These are phyloP conservation scores for Diploscapter pachys DNA, from an alignment of 1,140 invertebrate genomes.

Conservation along the genomic window DNA sequence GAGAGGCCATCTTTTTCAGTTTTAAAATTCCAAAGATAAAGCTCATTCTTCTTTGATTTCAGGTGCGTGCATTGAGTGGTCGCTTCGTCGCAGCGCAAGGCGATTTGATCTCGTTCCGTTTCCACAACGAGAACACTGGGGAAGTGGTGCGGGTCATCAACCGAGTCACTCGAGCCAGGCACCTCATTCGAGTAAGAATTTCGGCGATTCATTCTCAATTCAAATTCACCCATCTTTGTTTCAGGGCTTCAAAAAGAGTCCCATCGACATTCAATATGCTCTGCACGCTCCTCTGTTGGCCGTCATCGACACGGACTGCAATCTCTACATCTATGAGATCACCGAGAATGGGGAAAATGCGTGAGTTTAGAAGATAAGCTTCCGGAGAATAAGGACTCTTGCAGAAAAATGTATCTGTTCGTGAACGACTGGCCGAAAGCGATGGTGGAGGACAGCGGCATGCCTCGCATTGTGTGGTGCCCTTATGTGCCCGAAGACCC, in stretches of 20 bases:
- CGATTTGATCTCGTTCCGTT: neutral
- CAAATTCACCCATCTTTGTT: no score
- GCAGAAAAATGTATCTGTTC: neutral
- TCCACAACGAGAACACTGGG: neutral
- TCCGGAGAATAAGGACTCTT: neutral
- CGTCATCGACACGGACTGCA: neutral
- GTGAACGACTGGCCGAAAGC: neutral
- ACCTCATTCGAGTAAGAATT: constrained; percentile 3
- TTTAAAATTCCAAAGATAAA: no score
- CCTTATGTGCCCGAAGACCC: constrained; percentile 7
- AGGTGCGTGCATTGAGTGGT: no score
- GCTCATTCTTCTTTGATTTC: no score
- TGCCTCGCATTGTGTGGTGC: constrained; percentile 3
- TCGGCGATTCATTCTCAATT: no score
- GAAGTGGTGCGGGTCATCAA: constrained; percentile 7
- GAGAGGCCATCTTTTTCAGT: no score
- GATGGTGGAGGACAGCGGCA: constrained; percentile 1
- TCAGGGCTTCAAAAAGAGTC: neutral
- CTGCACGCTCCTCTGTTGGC: neutral
- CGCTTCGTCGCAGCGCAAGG: neutral
- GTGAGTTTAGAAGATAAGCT: neutral
- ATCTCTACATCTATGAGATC: constrained; percentile 1
- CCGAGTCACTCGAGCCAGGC: neutral
- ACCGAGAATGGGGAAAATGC: constrained; percentile 3
- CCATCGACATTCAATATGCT: constrained; percentile 8